Evolutionary conservation across 2,113 vertebrate genomes (phyloP).

Genomic region (Zootoca vivipara): DNA sequence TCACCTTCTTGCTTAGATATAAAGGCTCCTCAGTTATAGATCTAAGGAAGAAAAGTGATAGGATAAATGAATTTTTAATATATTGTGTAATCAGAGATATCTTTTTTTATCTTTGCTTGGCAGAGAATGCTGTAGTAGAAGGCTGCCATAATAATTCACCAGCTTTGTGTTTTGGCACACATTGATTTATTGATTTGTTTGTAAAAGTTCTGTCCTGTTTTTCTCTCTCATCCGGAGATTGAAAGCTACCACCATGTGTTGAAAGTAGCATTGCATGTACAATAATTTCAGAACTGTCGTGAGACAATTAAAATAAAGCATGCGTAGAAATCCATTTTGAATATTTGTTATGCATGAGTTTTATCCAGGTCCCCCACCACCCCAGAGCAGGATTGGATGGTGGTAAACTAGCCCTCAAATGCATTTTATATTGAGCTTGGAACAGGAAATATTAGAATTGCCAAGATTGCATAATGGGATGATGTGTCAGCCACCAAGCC

Average conservation of each 20-base stretch:
- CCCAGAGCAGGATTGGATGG: background rate
- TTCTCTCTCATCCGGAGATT: background rate
- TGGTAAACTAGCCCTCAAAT: background rate
- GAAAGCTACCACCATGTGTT: background rate
- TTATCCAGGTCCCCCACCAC: background rate
- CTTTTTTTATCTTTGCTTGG: constrained; percentile 19
- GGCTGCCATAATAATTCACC: background rate
- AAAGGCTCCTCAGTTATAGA: background rate
- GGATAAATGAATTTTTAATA: background rate
- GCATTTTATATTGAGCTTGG: constrained; percentile 4
- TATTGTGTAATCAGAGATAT: background rate
- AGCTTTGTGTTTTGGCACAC: background rate
- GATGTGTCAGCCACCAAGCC: background rate
- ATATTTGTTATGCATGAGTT: background rate
- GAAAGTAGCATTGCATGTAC: background rate
- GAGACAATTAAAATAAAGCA: constrained; percentile 5
- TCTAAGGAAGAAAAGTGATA: background rate
- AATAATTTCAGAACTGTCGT: background rate
- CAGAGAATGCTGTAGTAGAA: background rate
- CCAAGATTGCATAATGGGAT: background rate
- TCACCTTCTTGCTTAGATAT: background rate
- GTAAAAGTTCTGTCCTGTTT: background rate
- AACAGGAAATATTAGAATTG: background rate
- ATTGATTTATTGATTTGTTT: background rate
- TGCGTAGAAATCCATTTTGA: background rate